These are phyloP conservation scores for Embiotoca jacksoni DNA, from an alignment of 2,113 vertebrate species.

Conservation along the genomic window DNA sequence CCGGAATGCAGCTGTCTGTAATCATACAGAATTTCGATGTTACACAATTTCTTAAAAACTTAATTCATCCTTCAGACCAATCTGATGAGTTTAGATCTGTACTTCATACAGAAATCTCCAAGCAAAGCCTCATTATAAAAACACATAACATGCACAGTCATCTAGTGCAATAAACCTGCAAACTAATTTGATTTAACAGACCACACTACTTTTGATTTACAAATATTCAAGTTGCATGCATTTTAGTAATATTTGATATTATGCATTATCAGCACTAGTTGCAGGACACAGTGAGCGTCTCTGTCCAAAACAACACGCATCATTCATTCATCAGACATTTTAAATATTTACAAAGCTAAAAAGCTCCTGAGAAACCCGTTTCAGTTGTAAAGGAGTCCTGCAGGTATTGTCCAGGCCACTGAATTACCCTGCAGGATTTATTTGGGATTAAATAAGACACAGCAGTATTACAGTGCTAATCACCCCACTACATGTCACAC, in stretches of 20 bases:
- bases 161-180: constrained; percentile 24
- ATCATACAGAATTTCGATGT: not conserved
- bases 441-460: not conserved
- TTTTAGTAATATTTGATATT: no score
- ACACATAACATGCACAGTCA: not conserved
- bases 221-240: no score
- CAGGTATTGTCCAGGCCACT: not conserved
- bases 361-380: not conserved
- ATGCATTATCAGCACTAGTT: no score
- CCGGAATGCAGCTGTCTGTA: no score
- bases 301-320: not conserved
- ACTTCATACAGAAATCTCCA: not conserved
- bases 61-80: not conserved
- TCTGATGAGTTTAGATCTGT: not conserved
- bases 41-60: not conserved
- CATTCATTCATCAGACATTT: not conserved
- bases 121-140: not conserved
- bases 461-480: not conserved
- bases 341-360: constrained; percentile 6
- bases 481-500: constrained; percentile 12
- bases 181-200: not conserved
- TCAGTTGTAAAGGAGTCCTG: not conserved
- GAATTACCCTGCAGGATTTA: not conserved
- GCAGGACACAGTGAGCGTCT: not conserved
- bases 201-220: no score